Evolutionary conservation across 1,140 invertebrate species (phyloP), one percentile per base, ranked within the genome.

Genomic region (Metopolophium dirhodum): DNA sequence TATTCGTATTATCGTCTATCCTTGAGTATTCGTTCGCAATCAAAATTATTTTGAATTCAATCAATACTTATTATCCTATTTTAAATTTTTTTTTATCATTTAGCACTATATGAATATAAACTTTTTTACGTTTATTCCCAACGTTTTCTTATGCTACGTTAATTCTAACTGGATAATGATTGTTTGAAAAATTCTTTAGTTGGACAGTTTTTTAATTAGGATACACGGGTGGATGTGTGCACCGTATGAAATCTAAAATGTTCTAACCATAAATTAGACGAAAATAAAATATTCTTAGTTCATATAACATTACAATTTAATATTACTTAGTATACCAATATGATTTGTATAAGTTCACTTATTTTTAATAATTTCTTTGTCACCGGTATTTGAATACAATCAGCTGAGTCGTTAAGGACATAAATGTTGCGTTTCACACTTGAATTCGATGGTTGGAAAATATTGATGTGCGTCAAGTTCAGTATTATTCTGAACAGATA

Each of bases 151-250:
- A 18, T n/a, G 14, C 14, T n/a, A 14, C 61, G 30, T 68, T 68
- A 68, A 68, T 68, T 68, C 30, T 30, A 14, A n/a, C 61, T 68
- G 30, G 6, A 6, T 77, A n/a, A 77, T 57, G 35, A 41, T 57
- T 57, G 54, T 89, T 57, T 57, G n/a, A 11, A 89, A 89, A 51
- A 57, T 57, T 37, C 35, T 89, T 57, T 54, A 9, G 26, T 11
- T 26, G 23, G 4, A 57, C 41, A 89, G 87, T 89, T 89, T 88
- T 57, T 89, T 51, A 57, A 57, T 57, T 57, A 89, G 57, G n/a
- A 57, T 14, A 26, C 49, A 57, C 23, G 41, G 49, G 88, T 89
- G 51, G 4, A 7, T 89, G 51, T 30, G 86, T 30, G 26, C 47
- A 2, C 3, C 37, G 22, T 41, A 23, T 41, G 8, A 22, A 26